These are phyloP conservation scores for Congeria kusceri DNA, from an alignment of 2,888 invertebrate genomes.

Conservation along the genomic window DNA sequence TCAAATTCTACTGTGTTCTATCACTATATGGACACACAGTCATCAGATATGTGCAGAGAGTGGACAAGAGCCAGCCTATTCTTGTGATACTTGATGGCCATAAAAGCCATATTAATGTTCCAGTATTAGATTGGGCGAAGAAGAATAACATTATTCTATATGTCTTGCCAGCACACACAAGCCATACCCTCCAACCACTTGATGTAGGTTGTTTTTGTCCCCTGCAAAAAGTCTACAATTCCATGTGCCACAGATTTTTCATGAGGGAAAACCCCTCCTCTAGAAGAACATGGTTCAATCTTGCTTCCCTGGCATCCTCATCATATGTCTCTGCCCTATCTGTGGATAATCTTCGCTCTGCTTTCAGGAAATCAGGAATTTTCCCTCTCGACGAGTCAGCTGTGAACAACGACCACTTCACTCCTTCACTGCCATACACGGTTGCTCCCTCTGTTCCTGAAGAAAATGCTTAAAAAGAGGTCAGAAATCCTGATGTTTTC, in stretches of 20 bases:
- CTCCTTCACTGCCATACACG: slow-evolving; percentile 12
- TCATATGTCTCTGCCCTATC: slow-evolving; percentile 27
- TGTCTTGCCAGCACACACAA: slow-evolving; percentile 20
- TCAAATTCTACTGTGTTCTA: slow-evolving; percentile 13
- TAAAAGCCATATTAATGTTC: slow-evolving; percentile 14
- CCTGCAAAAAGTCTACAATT: slow-evolving; percentile 39
- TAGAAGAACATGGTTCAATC: slow-evolving; percentile 38
- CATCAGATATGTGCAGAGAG: slow-evolving; percentile 16
- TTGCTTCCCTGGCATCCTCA: slow-evolving; percentile 27
- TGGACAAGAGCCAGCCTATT: slow-evolving; percentile 9
- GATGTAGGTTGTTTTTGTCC: slow-evolving; percentile 50
- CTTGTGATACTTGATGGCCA: slow-evolving; percentile 29
- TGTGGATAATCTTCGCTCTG: slow-evolving; percentile 15
- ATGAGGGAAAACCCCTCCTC: slow-evolving; percentile 30
- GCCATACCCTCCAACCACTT: slow-evolving; percentile 30
- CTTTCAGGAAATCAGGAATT: slow-evolving; percentile 38
- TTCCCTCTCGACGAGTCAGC: slow-evolving; percentile 24
- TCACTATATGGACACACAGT: slow-evolving; percentile 5
- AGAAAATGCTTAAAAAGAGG: background rate
- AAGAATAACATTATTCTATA: slow-evolving; percentile 27
- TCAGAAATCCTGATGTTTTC: background rate
- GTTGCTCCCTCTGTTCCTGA: background rate
- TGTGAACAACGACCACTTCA: slow-evolving; percentile 12
- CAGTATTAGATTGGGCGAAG: slow-evolving; percentile 32
- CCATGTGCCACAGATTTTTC: slow-evolving; percentile 26